These are phyloP conservation scores for Sterna hirundo DNA, from an alignment of 2,113 vertebrate genomes.

Conservation along the genomic window DNA sequence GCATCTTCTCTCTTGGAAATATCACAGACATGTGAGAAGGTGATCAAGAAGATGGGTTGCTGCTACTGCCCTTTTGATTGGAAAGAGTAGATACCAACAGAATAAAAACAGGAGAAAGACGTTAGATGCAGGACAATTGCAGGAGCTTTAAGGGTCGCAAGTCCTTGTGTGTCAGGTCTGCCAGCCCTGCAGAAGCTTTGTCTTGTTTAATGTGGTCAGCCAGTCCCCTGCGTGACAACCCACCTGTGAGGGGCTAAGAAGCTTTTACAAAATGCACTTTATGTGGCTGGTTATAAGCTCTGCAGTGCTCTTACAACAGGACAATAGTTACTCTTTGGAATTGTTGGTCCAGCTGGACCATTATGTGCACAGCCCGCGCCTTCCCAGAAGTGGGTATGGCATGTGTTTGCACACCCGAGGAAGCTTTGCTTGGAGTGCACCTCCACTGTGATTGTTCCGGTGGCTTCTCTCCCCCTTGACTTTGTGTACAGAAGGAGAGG, in stretches of 20 bases:
- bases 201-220: not conserved
- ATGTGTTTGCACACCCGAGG: not conserved
- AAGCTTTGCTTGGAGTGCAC: not conserved
- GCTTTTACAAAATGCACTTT: not conserved
- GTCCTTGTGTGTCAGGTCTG: not conserved
- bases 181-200: not conserved
- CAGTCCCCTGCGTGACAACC: not conserved
- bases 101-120: not conserved
- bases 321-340: not conserved
- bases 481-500: not conserved
- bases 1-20: not conserved
- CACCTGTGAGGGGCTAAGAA: not conserved
- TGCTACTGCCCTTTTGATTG: not conserved
- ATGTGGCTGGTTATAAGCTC: not conserved
- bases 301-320: not conserved
- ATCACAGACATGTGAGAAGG: not conserved
- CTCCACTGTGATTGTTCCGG: not conserved
- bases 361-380: fast-evolving
- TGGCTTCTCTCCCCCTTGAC: not conserved
- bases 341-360: not conserved
- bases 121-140: not conserved
- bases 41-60: not conserved
- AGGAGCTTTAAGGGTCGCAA: not conserved
- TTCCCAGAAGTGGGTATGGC: not conserved
- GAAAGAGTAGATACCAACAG: not conserved